Evolutionary conservation across 2,888 invertebrate species (phyloP).

Genomic region (Synanthedon andrenaeformis): DNA sequence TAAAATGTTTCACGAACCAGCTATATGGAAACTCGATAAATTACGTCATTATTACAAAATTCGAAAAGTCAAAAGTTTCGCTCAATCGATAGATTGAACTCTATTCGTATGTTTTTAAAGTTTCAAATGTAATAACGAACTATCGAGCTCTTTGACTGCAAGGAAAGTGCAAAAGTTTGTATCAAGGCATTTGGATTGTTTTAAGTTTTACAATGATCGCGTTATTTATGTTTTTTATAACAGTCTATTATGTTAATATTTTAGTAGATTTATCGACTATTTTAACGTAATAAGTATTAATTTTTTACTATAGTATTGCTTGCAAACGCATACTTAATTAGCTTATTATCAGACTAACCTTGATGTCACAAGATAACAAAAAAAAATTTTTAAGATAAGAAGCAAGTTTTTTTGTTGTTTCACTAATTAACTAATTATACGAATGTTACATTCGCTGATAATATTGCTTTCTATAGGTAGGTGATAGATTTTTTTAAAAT

Average conservation of each 20-base stretch:
- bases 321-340: neutral
- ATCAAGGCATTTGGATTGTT: neutral
- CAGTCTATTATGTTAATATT: neutral
- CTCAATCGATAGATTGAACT: too few relatives aligned
- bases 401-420: too few relatives aligned
- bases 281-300: neutral
- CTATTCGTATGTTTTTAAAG: too few relatives aligned
- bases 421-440: too few relatives aligned
- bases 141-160: neutral
- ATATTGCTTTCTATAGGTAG: too few relatives aligned
- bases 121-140: too few relatives aligned
- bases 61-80: slow-evolving; percentile 13
- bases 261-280: neutral
- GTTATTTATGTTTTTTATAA: neutral
- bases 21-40: slow-evolving; percentile 33
- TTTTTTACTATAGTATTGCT: neutral
- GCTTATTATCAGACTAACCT: too few relatives aligned
- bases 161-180: neutral
- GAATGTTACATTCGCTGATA: too few relatives aligned
- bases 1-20: slow-evolving; percentile 34
- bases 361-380: too few relatives aligned
- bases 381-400: too few relatives aligned
- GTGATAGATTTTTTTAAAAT: too few relatives aligned
- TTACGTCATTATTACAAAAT: slow-evolving; percentile 28
- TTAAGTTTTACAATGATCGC: neutral